A percentile compares a stretch with the other conserved stretches of the same genome.
phyloP scores from a whole-genome alignment of 2,888 invertebrate species.

The Aporophyla nigra region DNA sequence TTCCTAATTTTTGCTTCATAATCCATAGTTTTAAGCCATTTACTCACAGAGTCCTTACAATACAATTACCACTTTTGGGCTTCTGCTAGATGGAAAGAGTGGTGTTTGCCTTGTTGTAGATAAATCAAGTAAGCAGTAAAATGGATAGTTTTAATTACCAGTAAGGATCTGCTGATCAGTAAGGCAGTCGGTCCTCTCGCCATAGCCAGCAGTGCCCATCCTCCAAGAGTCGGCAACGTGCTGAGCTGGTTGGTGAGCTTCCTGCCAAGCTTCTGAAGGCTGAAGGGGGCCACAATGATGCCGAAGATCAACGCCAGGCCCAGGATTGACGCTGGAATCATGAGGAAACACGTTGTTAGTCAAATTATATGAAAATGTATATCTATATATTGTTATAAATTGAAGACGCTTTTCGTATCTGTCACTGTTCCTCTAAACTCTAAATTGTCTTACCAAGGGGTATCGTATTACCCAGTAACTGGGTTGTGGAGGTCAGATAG shows the following conservation, averaged over 20 bases:
- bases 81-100: no score
- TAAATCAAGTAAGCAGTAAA: no score
- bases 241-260: conserved; percentile 90
- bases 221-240: conserved; percentile 88
- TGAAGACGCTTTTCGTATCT: no score
- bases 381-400: neutral
- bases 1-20: no score
- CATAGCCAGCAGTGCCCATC: conserved; percentile 90
- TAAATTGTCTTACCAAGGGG: no score
- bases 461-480: no score
- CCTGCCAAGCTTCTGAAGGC: conserved; percentile 90
- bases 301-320: conserved; percentile 91
- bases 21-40: no score
- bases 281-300: conserved; percentile 88
- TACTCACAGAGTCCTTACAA: no score
- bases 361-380: neutral
- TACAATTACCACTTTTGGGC: no score
- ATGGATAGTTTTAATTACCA: conserved; percentile 71
- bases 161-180: conserved; percentile 81
- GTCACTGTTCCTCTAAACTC: no score
- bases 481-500: no score
- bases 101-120: no score
- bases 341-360: neutral
- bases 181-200: conserved; percentile 83
- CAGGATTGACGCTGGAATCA: conserved; percentile 90